phyloP scores from a whole-genome alignment of 2,113 vertebrate species.

The Phalacrocorax carbo region DNA sequence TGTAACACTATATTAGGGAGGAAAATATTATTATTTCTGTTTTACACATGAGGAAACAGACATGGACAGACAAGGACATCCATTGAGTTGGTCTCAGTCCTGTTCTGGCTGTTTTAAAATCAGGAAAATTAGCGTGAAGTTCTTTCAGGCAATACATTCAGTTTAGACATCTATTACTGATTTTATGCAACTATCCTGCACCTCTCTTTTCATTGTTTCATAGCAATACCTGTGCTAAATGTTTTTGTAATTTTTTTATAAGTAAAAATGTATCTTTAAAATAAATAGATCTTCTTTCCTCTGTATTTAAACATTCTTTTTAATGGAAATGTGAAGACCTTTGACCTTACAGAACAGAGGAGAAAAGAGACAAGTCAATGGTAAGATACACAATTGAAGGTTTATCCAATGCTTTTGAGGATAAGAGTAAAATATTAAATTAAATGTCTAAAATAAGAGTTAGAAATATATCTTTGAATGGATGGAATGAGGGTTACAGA shows the following conservation, averaged over 20 bases:
- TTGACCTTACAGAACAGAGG: background rate
- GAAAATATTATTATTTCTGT: background rate
- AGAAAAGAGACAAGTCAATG: background rate
- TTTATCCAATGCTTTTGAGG: background rate
- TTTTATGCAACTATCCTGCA: background rate
- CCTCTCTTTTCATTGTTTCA: background rate
- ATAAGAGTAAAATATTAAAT: background rate
- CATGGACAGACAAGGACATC: background rate
- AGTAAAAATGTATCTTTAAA: background rate
- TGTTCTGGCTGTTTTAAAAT: constrained; percentile 10
- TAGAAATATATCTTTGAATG: background rate
- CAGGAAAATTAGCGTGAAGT: background rate
- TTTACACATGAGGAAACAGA: background rate
- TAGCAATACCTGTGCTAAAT: background rate
- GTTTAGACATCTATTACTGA: background rate
- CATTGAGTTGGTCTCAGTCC: background rate
- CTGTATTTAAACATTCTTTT: background rate
- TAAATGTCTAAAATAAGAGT: background rate
- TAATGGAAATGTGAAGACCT: background rate
- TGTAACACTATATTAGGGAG: background rate
- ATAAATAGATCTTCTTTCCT: background rate
- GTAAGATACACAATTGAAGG: background rate
- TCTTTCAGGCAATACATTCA: background rate
- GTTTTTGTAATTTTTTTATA: background rate
- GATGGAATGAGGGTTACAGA: background rate